Evolutionary conservation across 1,140 invertebrate genomes (phyloP).

Genomic region (Zaprionus davidi): DNA sequence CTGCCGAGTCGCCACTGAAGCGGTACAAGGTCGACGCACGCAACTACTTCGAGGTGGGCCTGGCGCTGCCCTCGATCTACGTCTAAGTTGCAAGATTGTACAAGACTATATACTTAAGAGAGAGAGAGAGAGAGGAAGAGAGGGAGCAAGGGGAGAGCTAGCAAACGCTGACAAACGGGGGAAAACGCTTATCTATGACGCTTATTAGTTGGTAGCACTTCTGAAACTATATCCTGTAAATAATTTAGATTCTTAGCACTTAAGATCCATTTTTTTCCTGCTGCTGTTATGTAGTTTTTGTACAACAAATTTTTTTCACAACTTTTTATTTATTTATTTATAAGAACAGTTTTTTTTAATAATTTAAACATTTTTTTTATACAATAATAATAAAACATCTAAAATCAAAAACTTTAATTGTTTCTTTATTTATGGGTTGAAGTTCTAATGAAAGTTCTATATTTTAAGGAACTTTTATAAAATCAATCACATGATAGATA

Average conservation of each 20-base stretch:
- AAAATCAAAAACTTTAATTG: conserved; percentile 43
- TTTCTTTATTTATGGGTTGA: background rate
- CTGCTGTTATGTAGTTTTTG: conserved; percentile 83
- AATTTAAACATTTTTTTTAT: conserved; percentile 22
- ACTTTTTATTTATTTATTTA: conserved; percentile 59
- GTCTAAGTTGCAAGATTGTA: conserved; percentile 36
- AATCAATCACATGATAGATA: too few relatives aligned
- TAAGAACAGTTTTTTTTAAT: conserved; percentile 39
- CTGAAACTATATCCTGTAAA: conserved; percentile 28
- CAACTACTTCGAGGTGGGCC: conserved; percentile 79
- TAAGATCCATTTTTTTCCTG: conserved; percentile 47
- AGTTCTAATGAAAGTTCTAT: background rate
- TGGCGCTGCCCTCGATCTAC: conserved; percentile 78
- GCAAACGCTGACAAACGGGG: conserved; percentile 80
- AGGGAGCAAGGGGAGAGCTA: conserved; percentile 23
- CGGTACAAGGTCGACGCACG: conserved; percentile 69
- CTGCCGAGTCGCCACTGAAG: conserved; percentile 65
- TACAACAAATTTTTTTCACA: conserved; percentile 57
- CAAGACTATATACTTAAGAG: background rate
- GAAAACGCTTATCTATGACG: conserved; percentile 83
- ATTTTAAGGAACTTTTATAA: background rate
- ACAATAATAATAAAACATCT: conserved; percentile 51
- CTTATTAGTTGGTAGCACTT: conserved; percentile 74
- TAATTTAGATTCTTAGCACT: conserved; percentile 11
- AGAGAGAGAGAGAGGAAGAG: background rate